phyloP scores from a whole-genome alignment of 2,888 invertebrate genomes.

The Drosophila niveifrons region DNA sequence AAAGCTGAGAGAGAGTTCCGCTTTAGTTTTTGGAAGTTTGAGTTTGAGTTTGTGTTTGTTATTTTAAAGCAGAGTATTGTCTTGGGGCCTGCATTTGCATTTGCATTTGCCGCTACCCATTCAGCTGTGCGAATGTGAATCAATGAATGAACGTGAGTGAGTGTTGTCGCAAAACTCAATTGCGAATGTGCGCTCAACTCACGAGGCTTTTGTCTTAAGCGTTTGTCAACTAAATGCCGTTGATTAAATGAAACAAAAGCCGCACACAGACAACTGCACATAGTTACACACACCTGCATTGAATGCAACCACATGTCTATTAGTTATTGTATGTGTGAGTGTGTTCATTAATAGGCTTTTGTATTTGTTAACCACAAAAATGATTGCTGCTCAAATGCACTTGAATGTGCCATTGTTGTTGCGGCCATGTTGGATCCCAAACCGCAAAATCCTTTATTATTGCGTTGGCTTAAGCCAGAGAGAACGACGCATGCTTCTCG shows the following conservation, averaged over 20 bases:
- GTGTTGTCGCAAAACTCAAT: slow-evolving; percentile 45
- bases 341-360: slow-evolving; percentile 78
- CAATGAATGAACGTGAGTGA: slow-evolving; percentile 11
- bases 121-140: slow-evolving; percentile 25
- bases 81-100: slow-evolving; percentile 30
- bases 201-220: slow-evolving; percentile 55
- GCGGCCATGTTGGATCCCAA: slow-evolving; percentile 35
- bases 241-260: slow-evolving; percentile 75
- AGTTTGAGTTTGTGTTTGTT: slow-evolving; percentile 31
- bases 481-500: slow-evolving; percentile 17
- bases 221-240: slow-evolving; percentile 61
- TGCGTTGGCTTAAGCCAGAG: slow-evolving; percentile 60
- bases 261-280: slow-evolving; percentile 16
- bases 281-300: slow-evolving; percentile 33
- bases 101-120: slow-evolving; percentile 33
- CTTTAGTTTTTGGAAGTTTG: slow-evolving; percentile 19
- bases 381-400: slow-evolving; percentile 82
- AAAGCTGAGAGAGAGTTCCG: slow-evolving; percentile 33
- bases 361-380: slow-evolving; percentile 81
- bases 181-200: slow-evolving; percentile 23
- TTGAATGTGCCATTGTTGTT: slow-evolving; percentile 70
- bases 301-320: slow-evolving; percentile 53
- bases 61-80: slow-evolving; percentile 38
- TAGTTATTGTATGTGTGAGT: slow-evolving; percentile 47
- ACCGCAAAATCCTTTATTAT: slow-evolving; percentile 78